Conservation (phyloP, 1,140 invertebrate genomes). For the Thaumatotibia leucotreta region DNA sequence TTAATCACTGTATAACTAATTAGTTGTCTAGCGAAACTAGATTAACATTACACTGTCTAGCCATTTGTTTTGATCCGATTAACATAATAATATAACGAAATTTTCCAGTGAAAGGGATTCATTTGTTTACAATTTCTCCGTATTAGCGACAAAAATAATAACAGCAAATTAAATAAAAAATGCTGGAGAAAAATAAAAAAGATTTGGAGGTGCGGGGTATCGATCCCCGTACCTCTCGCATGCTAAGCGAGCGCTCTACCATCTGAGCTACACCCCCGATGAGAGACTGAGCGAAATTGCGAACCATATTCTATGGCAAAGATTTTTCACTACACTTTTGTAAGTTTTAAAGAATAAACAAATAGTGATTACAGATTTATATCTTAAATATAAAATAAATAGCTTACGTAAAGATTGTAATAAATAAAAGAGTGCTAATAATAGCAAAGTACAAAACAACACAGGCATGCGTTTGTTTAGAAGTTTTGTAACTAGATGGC, state of each 20-base stretch:
- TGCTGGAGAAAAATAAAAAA: conserved; percentile 19
- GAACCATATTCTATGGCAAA: not conserved
- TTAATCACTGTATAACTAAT: too few species aligned
- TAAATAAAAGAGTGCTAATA: not conserved
- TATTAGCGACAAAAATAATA: not conserved
- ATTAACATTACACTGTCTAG: not conserved
- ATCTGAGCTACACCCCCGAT: conserved; percentile 70
- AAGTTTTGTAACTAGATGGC: conserved; percentile 8
- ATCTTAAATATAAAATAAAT: too few species aligned
- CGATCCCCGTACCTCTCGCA: conserved; percentile 91
- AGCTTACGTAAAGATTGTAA: not conserved
- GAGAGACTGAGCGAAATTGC: not conserved
- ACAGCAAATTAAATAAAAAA: not conserved
- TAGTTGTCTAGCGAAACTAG: too few species aligned
- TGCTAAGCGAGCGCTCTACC: conserved; percentile 93
- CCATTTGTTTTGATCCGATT: not conserved
- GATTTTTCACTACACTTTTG: too few species aligned
- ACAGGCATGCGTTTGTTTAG: not conserved
- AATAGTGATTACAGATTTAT: too few species aligned
- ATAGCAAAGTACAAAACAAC: too few species aligned
- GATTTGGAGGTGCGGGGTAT: conserved; percentile 84
- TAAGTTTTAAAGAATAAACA: too few species aligned
- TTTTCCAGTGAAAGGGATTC: too few species aligned
- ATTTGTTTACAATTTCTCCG: too few species aligned
- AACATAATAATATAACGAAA: not conserved